Evolutionary conservation across 2,113 vertebrate species (phyloP).

Genomic region (Scalopus aquaticus): DNA sequence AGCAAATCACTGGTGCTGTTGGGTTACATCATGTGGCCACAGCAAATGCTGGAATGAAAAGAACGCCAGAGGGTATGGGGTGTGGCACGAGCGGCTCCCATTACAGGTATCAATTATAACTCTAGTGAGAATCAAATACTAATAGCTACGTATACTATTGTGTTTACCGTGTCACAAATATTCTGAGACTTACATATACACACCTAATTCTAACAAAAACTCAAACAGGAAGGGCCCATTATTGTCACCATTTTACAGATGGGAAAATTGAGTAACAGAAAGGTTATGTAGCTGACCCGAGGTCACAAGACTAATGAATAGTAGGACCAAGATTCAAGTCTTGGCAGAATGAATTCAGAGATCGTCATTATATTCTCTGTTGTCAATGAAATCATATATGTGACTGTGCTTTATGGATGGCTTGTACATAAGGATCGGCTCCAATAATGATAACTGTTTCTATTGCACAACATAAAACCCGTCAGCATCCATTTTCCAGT

Average conservation of each 20-base stretch:
- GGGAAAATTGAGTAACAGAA: not conserved
- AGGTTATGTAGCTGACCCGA: not conserved
- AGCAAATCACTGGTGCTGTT: not conserved
- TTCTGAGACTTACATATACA: not conserved
- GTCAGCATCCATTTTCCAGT: not conserved
- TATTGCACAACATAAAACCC: not conserved
- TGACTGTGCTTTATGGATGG: not conserved
- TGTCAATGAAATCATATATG: not conserved
- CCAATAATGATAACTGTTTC: not conserved
- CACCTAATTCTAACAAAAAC: not conserved
- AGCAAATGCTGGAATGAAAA: not conserved
- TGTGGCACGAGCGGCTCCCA: not conserved
- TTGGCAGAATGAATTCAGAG: not conserved
- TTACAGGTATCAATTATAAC: no score
- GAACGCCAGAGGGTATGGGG: not conserved
- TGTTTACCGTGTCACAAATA: not conserved
- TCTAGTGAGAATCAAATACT: not conserved
- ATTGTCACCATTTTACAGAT: not conserved
- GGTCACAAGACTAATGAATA: not conserved
- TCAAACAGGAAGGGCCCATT: not conserved
- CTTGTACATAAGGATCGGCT: not conserved
- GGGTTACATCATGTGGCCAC: not conserved
- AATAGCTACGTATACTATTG: not conserved
- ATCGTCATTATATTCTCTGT: not conserved
- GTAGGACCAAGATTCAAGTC: not conserved